Base-by-base conservation (phyloP, 2,797 vertebrate genomes). In the Tenualosa thibaudeaui region DNA sequence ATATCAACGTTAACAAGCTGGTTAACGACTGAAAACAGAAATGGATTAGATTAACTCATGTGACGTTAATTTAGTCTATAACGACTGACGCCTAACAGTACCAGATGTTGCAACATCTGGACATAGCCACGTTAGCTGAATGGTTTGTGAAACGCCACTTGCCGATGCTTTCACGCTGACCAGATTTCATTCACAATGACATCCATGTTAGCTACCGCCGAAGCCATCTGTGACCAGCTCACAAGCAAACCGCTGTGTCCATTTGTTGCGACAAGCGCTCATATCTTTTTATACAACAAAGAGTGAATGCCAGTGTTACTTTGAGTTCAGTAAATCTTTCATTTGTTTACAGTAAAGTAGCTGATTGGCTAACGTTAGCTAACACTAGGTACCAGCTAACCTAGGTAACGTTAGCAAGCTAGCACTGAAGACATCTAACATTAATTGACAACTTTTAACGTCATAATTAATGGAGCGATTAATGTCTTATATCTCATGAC, bases 381-480 rank as follows among this genome's bases (percentile, higher is more conserved):
- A 40, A 71, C 65, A 40, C 12, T 37, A 68, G 26, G 62, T 26
- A 68, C 26, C 62, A 43, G 68, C 68, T 26, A 26, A 43, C 37
- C 37, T 75, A 46, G 71, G 71, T 78, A 31, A 31, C 31, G 1
- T 31, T 31, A 78, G 71, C 71, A 78, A 43, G 71, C 71, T 78
- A 78, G 71, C 37, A 5, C 40, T 8, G 68, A 75, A 75, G 68
- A 37, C 3, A 78, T 46, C 71, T 78, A 78, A 78, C 37, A 7
- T 78, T 40, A 78, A 78, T 46, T 78, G 37, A 78, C 71, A 78
- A 78, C 71, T 78, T 71, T 43, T 19, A 6, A 78, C 17, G 37
- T 46, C 17, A 78, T 78, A 78, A 78, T 46, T 43, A 43, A 78
- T 4, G 7, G 40, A 43, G 17, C 17, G 17, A 19, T 17, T 8